Evolutionary conservation across 2,113 vertebrate species (phyloP).

Genomic region (Lycaon pictus): DNA sequence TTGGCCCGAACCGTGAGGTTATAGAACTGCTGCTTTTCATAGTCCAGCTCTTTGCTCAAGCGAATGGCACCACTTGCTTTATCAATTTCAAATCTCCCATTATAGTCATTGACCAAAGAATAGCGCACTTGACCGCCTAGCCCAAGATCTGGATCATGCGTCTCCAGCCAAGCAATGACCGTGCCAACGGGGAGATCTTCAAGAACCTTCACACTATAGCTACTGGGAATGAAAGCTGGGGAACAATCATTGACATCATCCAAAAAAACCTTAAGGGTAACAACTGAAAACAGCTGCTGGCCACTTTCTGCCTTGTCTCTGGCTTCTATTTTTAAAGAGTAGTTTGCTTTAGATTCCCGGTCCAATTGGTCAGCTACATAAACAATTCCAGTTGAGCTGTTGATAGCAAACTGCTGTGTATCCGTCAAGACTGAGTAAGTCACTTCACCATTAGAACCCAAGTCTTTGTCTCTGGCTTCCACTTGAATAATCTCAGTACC

Average conservation of each 20-base stretch:
- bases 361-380: slow-evolving; percentile 96
- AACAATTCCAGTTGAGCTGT: slow-evolving; percentile 94
- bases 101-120: slow-evolving; percentile 94
- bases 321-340: slow-evolving; percentile 95
- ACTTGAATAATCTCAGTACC: slow-evolving; percentile 96
- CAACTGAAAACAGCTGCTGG: slow-evolving; percentile 91
- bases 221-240: slow-evolving; percentile 94
- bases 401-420: slow-evolving; percentile 94
- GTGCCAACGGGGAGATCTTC: slow-evolving; percentile 97
- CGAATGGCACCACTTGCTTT: slow-evolving; percentile 94
- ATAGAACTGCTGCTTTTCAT: slow-evolving; percentile 97
- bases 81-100: slow-evolving; percentile 96
- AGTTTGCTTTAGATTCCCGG: slow-evolving; percentile 92
- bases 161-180: slow-evolving; percentile 97
- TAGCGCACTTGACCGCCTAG: slow-evolving; percentile 96
- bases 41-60: slow-evolving; percentile 95
- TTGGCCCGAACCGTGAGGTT: slow-evolving; percentile 97
- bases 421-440: slow-evolving; percentile 95
- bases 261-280: slow-evolving; percentile 92
- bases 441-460: slow-evolving; percentile 94
- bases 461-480: slow-evolving; percentile 96
- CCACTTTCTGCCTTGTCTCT: slow-evolving; percentile 93
- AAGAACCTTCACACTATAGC: slow-evolving; percentile 93
- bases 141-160: slow-evolving; percentile 95
- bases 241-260: slow-evolving; percentile 98